Evolutionary conservation across 2,113 vertebrate species (phyloP).

Genomic region (Daphoenositta chrysoptera): DNA sequence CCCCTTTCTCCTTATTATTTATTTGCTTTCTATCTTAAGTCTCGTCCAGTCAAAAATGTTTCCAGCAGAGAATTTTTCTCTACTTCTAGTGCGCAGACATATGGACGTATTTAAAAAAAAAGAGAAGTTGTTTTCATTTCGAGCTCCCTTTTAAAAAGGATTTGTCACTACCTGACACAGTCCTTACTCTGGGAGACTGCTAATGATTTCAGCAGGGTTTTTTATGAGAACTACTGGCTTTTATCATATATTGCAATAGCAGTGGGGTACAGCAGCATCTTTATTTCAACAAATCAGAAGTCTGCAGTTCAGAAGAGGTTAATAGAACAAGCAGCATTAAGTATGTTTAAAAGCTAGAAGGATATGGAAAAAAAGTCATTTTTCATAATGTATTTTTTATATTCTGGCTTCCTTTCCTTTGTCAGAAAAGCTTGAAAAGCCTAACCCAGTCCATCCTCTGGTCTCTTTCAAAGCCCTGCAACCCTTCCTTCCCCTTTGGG

Average conservation of each 20-base stretch:
- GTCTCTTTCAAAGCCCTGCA: neutral
- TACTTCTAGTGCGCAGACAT: neutral
- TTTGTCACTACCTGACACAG: neutral
- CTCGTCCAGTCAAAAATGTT: neutral
- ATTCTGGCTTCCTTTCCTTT: neutral
- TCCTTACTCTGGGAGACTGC: neutral
- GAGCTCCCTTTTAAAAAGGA: neutral
- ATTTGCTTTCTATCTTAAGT: neutral
- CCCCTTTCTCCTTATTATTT: neutral
- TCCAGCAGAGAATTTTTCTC: neutral
- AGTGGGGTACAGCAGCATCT: neutral
- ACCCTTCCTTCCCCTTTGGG: neutral
- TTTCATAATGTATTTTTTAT: neutral
- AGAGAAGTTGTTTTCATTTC: neutral
- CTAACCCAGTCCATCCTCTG: neutral
- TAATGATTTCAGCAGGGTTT: slow-evolving; percentile 12
- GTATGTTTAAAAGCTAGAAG: neutral
- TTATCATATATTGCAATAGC: neutral
- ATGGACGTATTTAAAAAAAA: neutral
- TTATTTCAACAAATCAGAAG: slow-evolving; percentile 7
- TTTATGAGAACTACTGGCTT: neutral
- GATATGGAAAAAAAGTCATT: neutral
- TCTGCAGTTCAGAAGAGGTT: neutral
- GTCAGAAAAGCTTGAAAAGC: neutral
- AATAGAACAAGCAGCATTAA: neutral